phyloP scores from a whole-genome alignment of 2,888 invertebrate genomes.

The Lomographa bimaculata region DNA sequence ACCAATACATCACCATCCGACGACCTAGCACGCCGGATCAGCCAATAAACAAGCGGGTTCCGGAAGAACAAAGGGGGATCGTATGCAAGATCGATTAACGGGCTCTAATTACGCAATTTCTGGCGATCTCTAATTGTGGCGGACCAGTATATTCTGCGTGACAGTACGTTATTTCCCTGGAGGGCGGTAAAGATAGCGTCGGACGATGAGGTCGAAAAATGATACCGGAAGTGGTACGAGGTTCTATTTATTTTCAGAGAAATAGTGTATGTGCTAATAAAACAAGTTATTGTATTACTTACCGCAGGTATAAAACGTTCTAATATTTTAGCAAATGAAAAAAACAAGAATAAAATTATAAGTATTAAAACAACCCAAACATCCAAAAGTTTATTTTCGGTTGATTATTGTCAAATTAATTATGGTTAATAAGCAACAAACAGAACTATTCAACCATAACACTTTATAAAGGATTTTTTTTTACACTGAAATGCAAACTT shows the following conservation, averaged over 20 bases:
- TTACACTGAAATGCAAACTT: too few relatives aligned
- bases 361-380: too few relatives aligned
- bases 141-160: constrained; percentile 79
- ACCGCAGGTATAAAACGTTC: too few relatives aligned
- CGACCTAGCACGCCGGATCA: constrained; percentile 3
- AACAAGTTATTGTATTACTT: too few relatives aligned
- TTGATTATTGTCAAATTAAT: too few relatives aligned
- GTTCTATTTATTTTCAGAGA: not conserved
- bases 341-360: too few relatives aligned
- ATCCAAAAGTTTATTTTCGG: too few relatives aligned
- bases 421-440: too few relatives aligned
- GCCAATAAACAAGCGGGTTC: constrained; percentile 21
- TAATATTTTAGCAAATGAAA: too few relatives aligned
- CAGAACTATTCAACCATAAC: too few relatives aligned
- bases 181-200: constrained; percentile 79
- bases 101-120: constrained; percentile 81
- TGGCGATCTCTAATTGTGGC: constrained; percentile 81
- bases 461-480: too few relatives aligned
- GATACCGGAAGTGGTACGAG: constrained; percentile 39
- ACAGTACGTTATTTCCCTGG: constrained; percentile 81
- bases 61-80: constrained; percentile 53
- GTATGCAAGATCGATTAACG: constrained; percentile 78
- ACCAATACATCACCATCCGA: constrained; percentile 11
- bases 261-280: too few relatives aligned
- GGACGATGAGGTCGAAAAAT: constrained; percentile 52